phyloP scores from a whole-genome alignment of 30 jellyfish, hydroid and myxozoan genomes.

The Turritopsis rubra region DNA sequence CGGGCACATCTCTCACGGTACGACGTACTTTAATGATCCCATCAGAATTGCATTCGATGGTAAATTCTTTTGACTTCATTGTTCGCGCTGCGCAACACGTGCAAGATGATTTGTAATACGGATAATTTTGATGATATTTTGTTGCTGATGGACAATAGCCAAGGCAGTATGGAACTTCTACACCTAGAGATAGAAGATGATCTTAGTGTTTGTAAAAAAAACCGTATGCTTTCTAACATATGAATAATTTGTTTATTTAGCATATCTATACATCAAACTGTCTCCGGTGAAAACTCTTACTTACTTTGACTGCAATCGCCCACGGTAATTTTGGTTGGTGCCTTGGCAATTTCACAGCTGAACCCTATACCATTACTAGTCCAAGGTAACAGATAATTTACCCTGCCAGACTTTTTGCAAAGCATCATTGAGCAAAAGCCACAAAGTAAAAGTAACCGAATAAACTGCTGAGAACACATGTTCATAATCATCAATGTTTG shows the following conservation, averaged over 20 bases:
- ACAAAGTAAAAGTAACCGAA: not conserved
- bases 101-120: slow-evolving; percentile 2
- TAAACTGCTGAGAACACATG: not conserved
- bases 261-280: too few species aligned
- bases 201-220: too few species aligned
- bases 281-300: too few species aligned
- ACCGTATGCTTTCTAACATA: too few species aligned
- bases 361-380: not conserved
- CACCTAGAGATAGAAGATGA: not conserved
- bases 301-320: not conserved
- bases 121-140: not conserved
- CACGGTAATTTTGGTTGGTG: not conserved
- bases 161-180: not conserved
- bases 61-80: not conserved
- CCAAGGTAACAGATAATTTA: not conserved
- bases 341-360: not conserved
- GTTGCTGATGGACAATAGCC: slow-evolving; percentile 20
- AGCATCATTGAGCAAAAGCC: not conserved
- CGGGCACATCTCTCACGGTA: not conserved
- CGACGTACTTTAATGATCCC: not conserved
- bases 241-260: too few species aligned
- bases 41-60: not conserved
- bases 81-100: not conserved
- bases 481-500: not conserved
- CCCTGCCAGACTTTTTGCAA: not conserved